Evolutionary conservation across 2,113 vertebrate species (phyloP).

Genomic region (Chaetorhynchus papuensis): DNA sequence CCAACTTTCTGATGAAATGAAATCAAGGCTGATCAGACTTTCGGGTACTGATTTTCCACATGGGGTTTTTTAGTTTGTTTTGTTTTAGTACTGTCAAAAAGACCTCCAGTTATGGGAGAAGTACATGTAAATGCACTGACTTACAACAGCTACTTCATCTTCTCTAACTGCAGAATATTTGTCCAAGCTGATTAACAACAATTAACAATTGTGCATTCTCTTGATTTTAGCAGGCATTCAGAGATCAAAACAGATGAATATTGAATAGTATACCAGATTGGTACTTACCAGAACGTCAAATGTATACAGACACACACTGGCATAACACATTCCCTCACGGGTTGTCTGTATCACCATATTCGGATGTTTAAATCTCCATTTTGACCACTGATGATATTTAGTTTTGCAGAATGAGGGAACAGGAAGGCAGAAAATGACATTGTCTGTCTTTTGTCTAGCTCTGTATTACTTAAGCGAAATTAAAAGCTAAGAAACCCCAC

Average conservation of each 20-base stretch:
- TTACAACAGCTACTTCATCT: neutral
- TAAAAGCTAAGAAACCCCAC: neutral
- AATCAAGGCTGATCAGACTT: neutral
- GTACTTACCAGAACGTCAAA: neutral
- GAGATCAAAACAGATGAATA: neutral
- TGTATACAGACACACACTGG: neutral
- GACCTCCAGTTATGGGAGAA: neutral
- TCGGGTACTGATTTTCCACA: neutral
- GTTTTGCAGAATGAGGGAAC: neutral
- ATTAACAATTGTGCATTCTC: neutral
- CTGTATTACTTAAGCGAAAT: neutral
- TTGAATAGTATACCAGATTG: neutral
- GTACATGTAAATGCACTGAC: neutral
- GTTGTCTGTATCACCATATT: neutral
- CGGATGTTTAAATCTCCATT: neutral
- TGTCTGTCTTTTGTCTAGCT: neutral
- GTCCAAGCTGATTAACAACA: neutral
- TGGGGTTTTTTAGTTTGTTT: accelerated
- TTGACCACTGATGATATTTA: neutral
- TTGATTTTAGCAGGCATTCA: neutral
- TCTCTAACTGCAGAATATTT: neutral
- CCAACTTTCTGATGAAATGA: neutral
- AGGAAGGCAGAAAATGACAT: neutral
- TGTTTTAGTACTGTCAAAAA: neutral
- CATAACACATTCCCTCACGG: neutral